These are phyloP conservation scores for Orthosia cruda DNA, from an alignment of 2,888 invertebrate genomes.

Conservation along the genomic window DNA sequence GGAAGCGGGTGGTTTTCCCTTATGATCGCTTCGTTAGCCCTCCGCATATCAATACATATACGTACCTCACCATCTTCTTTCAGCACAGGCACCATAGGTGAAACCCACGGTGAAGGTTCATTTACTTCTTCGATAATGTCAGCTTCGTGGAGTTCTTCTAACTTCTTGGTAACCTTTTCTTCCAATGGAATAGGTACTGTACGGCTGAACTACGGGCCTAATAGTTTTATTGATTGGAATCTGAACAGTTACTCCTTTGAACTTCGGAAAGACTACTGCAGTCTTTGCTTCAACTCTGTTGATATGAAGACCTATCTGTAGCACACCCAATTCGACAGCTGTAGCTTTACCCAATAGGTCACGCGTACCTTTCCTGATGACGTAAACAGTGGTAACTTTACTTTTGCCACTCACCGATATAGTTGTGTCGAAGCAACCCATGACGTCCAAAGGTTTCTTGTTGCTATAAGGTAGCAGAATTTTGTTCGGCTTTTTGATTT, in stretches of 20 bases:
- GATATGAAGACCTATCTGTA: too few species aligned
- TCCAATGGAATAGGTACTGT: constrained; percentile 14
- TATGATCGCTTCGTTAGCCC: constrained; percentile 19
- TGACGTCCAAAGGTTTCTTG: too few species aligned
- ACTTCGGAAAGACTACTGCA: not conserved
- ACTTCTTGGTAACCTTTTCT: constrained; percentile 1
- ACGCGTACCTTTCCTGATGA: too few species aligned
- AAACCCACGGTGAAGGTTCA: constrained; percentile 3
- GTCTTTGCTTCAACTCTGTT: too few species aligned
- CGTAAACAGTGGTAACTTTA: too few species aligned
- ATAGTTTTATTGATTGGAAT: not conserved
- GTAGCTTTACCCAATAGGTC: too few species aligned
- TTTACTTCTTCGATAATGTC: constrained; percentile 2
- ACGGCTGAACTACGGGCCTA: not conserved
- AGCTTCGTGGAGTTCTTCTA: not conserved
- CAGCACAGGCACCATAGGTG: not conserved
- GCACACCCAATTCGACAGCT: too few species aligned
- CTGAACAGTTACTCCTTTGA: not conserved
- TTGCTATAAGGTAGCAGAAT: too few species aligned
- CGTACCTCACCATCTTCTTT: constrained; percentile 11
- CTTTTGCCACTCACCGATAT: too few species aligned
- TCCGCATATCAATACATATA: constrained; percentile 15
- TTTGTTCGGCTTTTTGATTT: too few species aligned
- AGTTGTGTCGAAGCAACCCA: too few species aligned
- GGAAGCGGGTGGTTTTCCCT: constrained; percentile 19